phyloP scores from a whole-genome alignment of 1,140 invertebrate genomes.

The Triops longicaudatus region DNA sequence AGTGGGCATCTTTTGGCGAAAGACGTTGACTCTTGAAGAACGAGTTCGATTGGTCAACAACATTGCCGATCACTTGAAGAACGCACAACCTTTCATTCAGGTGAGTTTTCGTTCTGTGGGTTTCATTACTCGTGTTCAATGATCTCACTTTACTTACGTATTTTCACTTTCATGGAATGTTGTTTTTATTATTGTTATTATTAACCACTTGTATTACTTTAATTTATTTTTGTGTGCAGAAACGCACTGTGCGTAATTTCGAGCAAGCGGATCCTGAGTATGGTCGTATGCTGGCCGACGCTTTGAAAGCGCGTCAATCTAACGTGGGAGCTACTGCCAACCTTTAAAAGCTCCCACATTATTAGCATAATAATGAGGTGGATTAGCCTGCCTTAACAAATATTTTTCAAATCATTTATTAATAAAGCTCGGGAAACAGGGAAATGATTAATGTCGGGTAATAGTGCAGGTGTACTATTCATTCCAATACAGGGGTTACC shows the following conservation, averaged over 20 bases:
- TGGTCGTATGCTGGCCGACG: conserved; percentile 32
- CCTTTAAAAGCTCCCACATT: not conserved
- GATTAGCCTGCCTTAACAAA: not conserved
- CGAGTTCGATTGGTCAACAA: conserved; percentile 45
- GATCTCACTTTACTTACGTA: no score
- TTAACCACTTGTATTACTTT: no score
- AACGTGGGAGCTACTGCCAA: not conserved
- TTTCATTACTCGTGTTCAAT: not conserved
- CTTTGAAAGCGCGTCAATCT: not conserved
- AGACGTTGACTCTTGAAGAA: conserved; percentile 44
- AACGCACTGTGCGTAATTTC: conserved; percentile 69
- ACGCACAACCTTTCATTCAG: conserved; percentile 47
- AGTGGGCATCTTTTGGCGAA: conserved; percentile 48
- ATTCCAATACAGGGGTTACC: not conserved
- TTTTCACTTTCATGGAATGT: not conserved
- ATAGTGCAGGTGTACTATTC: not conserved
- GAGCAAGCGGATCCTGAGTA: conserved; percentile 37
- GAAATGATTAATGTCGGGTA: not conserved
- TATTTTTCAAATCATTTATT: not conserved
- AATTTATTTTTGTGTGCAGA: conserved; percentile 35
- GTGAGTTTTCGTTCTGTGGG: conserved; percentile 28
- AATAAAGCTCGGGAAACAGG: not conserved
- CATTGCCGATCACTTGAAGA: conserved; percentile 45
- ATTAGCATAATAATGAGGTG: not conserved
- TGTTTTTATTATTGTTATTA: not conserved